A percentile compares a stretch with the other conserved stretches of the same genome.
Evolutionary conservation across 2,797 vertebrate genomes (phyloP).

Genomic region (Lagodon rhomboides): DNA sequence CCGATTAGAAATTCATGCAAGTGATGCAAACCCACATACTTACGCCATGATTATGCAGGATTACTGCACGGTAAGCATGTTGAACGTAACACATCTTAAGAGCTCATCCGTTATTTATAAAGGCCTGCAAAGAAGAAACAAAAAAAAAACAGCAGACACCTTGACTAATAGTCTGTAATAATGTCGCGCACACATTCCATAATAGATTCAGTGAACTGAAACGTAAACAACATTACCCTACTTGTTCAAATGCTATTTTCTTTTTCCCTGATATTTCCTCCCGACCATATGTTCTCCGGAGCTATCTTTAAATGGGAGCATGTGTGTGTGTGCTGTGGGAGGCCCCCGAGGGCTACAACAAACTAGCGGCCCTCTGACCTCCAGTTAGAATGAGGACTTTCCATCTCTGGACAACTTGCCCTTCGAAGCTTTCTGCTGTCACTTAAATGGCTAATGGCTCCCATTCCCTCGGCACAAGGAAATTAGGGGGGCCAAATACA

Average conservation of each 20-base stretch:
- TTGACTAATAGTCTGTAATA: constrained; percentile 28
- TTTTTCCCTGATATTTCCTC: constrained; percentile 33
- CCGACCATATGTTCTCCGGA: constrained; percentile 33
- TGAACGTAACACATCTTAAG: neutral
- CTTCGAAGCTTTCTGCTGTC: constrained; percentile 77
- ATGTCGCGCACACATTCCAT: constrained; percentile 10
- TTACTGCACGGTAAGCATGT: neutral
- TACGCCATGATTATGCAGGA: neutral
- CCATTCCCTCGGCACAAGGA: constrained; percentile 68
- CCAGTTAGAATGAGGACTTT: constrained; percentile 70
- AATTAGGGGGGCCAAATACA: constrained; percentile 79
- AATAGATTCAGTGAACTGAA: constrained; percentile 31
- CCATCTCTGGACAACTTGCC: constrained; percentile 74
- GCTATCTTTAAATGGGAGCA: constrained; percentile 47
- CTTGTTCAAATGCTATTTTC: constrained; percentile 29
- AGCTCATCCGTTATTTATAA: neutral
- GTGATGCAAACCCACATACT: neutral
- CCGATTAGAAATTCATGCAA: neutral
- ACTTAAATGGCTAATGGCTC: constrained; percentile 80
- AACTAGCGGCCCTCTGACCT: constrained; percentile 71
- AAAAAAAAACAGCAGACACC: neutral
- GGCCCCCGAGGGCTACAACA: constrained; percentile 49
- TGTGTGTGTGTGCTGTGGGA: constrained; percentile 36
- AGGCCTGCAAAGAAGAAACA: neutral
- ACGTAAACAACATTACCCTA: constrained; percentile 34